A percentile compares a stretch with the other conserved stretches of the same genome.
Conservation (phyloP, 2,797 vertebrate species). For the Petrocephalus sullivani region DNA sequence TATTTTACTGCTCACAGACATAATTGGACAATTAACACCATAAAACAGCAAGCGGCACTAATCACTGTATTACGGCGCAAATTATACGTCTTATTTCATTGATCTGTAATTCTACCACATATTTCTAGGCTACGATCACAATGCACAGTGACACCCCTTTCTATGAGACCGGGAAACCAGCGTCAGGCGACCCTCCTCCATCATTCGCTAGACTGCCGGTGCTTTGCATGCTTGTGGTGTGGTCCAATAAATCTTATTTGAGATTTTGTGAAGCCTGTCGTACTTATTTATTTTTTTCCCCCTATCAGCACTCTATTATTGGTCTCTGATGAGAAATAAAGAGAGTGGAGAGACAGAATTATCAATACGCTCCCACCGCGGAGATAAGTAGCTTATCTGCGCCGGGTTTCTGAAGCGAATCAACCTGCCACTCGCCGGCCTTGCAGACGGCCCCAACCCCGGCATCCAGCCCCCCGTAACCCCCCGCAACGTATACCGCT, state of each 20-base stretch:
- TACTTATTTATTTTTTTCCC: background rate
- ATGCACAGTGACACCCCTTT: background rate
- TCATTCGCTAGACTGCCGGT: background rate
- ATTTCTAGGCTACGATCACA: background rate
- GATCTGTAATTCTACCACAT: background rate
- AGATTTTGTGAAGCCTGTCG: slow-evolving; percentile 28
- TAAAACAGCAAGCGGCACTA: background rate
- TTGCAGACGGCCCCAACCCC: slow-evolving; percentile 36
- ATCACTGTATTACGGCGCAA: background rate
- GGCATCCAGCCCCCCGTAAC: background rate
- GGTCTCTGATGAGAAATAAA: slow-evolving; percentile 40
- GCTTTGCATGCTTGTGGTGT: background rate
- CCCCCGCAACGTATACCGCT: slow-evolving; percentile 20
- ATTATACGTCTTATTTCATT: background rate
- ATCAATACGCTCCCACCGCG: slow-evolving; percentile 38
- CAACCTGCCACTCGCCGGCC: slow-evolving; percentile 40
- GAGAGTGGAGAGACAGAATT: slow-evolving; percentile 40
- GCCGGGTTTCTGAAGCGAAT: slow-evolving; percentile 42
- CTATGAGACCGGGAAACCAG: background rate
- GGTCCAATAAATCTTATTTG: slow-evolving; percentile 38
- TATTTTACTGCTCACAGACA: background rate
- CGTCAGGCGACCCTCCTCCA: background rate
- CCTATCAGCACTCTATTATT: slow-evolving; percentile 55
- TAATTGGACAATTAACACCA: background rate
- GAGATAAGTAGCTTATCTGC: slow-evolving; percentile 41